These are phyloP conservation scores for honey bee (Apis mellifera) DNA, from an alignment of 1,140 invertebrate genomes.

Conservation along the genomic window Amel_HAv3.1 CM009932.2:2604501-2605000, in stretches of 20 bases:
- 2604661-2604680: conserved; percentile 49
- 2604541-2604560: neutral
- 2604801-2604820: conserved; percentile 10
- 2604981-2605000: too few relatives aligned
- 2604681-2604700: conserved; percentile 60
- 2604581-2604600: neutral
- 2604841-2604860: neutral
- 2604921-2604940: too few relatives aligned
- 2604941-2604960: neutral
- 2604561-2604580: neutral
- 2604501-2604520: neutral
- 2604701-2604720: conserved; percentile 63
- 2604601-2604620: conserved; percentile 11
- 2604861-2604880: neutral
- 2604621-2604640: conserved; percentile 30
- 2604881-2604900: neutral
- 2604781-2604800: conserved; percentile 24
- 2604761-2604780: conserved; percentile 50
- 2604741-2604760: conserved; percentile 58
- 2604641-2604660: conserved; percentile 37
- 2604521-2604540: neutral
- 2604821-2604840: neutral
- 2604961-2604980: too few relatives aligned
- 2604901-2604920: neutral
- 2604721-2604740: conserved; percentile 59